These are phyloP conservation scores for Coccyzus lansbergi DNA, from an alignment of 2,797 vertebrate species.

Conservation along the genomic window DNA sequence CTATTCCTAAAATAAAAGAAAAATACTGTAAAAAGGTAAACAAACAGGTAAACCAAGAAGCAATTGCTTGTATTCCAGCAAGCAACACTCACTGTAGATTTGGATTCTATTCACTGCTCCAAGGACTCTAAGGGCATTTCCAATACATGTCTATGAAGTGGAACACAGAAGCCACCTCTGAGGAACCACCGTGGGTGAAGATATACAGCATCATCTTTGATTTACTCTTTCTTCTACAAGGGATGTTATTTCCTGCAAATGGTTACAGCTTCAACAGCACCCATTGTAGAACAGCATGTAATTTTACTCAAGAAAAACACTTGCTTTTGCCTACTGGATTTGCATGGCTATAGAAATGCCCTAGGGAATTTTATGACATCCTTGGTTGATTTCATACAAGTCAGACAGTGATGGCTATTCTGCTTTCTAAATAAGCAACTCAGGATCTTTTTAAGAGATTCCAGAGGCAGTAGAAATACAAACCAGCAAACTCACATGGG, in stretches of 20 bases:
- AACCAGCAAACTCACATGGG: not conserved
- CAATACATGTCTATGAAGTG: not conserved
- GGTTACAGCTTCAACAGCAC: not conserved
- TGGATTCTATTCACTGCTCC: not conserved
- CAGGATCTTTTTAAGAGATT: not conserved
- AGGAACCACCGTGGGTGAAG: rapidly evolving
- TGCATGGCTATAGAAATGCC: not conserved
- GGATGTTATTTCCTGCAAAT: not conserved
- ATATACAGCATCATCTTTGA: not conserved
- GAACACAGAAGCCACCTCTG: not conserved
- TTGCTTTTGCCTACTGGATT: not conserved
- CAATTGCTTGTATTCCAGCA: not conserved
- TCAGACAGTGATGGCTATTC: not conserved
- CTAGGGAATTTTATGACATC: not conserved
- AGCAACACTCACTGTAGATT: not conserved
- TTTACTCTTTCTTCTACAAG: not conserved
- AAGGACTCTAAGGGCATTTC: not conserved
- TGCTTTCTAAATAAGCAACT: not conserved
- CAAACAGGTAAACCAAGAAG: not conserved
- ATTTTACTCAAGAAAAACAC: not conserved
- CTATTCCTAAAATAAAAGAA: not conserved
- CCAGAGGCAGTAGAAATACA: not conserved
- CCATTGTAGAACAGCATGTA: not conserved
- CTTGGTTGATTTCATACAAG: not conserved
- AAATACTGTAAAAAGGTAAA: not conserved